Evolutionary conservation across 1,140 invertebrate species (phyloP), one percentile per base, ranked within the genome.

Genomic region (Ganaspis sp.): DNA sequence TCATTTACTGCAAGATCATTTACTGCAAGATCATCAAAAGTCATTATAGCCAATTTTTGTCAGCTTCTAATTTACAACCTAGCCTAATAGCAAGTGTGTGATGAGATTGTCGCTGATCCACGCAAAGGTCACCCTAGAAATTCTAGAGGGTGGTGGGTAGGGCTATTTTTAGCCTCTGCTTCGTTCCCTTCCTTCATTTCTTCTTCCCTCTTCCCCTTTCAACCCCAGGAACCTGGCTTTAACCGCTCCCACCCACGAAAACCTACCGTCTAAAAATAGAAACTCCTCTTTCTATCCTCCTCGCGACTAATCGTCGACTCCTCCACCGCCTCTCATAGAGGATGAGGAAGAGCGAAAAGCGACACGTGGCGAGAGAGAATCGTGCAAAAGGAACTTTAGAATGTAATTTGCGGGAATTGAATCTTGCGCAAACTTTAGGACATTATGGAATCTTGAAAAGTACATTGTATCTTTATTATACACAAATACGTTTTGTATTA

Each of bases 41-140:
- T 17, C 19, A 3, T 17, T 49, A 19, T n/a, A n/a, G 15, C 15
- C 8, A 17, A 1, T 17, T 49, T 17, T 49, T 49, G 2, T 34
- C 6, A 3, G 2, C 29, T 34, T 34, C 29, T 78, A 82, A 85
- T 84, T 81, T 77, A 87, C 85, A 87, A 88, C 85, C 84, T 85
- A 87, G 83, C 83, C 83, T 87, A 87, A 87, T 85, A 83, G 81
- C 75, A 64, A 64, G 58, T 42, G 69, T 75, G 79, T 74, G 72
- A 81, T 71, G 70, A 70, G 72, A 77, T 76, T 72, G 72, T 81
- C 73, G 70, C 69, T 70, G 74, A 74, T 72, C 80, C 78, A 73
- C 75, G 80, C 80, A 88, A 89, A 89, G 86, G 86, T 89, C 87
- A 89, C 80, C 85, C 77, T 69, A 78, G 71, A 49, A 79, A 83